These are phyloP conservation scores for Corydoras sp. DNA, from an alignment of 2,113 vertebrate genomes.

Conservation along the genomic window DNA sequence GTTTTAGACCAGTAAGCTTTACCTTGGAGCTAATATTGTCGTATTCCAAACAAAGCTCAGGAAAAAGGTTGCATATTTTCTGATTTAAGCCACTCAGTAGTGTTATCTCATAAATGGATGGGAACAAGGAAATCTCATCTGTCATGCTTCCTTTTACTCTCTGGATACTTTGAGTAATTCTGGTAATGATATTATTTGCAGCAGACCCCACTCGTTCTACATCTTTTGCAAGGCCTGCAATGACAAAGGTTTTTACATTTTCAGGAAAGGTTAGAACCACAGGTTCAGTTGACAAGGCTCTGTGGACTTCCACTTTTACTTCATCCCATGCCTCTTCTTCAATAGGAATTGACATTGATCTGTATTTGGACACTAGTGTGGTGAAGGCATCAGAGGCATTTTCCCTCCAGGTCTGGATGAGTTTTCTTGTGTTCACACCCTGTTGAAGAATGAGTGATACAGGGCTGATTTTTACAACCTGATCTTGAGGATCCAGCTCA, in stretches of 20 bases:
- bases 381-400: constrained; percentile 56
- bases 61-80: constrained; percentile 46
- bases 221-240: constrained; percentile 65
- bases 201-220: constrained; percentile 49
- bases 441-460: constrained; percentile 53
- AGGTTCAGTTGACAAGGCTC: constrained; percentile 33
- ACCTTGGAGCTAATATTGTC: constrained; percentile 44
- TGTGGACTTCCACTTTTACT: constrained; percentile 46
- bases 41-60: constrained; percentile 61
- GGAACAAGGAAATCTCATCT: constrained; percentile 48
- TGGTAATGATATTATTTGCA: constrained; percentile 48
- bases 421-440: constrained; percentile 50
- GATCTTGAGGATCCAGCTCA: constrained; percentile 39
- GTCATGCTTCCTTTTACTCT: constrained; percentile 57
- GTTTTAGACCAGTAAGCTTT: constrained; percentile 60
- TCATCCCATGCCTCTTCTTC: constrained; percentile 63
- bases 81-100: constrained; percentile 50
- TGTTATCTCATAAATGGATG: constrained; percentile 61
- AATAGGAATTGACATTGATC: constrained; percentile 48
- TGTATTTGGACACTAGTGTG: constrained; percentile 57
- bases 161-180: constrained; percentile 50
- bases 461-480: constrained; percentile 63
- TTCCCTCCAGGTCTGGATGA: constrained; percentile 67
- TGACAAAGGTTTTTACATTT: constrained; percentile 44
- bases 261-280: constrained; percentile 57